phyloP scores from a whole-genome alignment of 2,888 invertebrate genomes.

The Subacronicta megacephala region DNA sequence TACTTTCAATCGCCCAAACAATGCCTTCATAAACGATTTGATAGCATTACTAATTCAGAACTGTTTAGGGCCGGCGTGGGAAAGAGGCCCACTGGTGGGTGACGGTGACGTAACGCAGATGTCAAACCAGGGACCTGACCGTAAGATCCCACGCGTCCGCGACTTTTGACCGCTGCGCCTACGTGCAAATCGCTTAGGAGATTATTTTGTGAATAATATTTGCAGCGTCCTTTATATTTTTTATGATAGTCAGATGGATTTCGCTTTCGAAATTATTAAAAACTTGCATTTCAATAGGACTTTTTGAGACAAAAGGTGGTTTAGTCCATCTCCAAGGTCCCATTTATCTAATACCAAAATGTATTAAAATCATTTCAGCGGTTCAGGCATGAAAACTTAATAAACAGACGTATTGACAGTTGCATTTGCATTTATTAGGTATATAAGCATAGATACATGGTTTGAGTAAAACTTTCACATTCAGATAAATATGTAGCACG shows the following conservation, averaged over 20 bases:
- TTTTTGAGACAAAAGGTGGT: too few relatives aligned
- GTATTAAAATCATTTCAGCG: too few relatives aligned
- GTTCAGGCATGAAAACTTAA: too few relatives aligned
- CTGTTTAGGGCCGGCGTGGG: constrained; percentile 50
- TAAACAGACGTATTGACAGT: too few relatives aligned
- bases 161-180: constrained; percentile 63
- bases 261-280: background rate
- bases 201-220: constrained; percentile 35
- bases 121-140: constrained; percentile 49
- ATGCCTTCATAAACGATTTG: constrained; percentile 10
- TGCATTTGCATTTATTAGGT: too few relatives aligned
- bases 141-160: constrained; percentile 53
- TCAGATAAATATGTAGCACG: too few relatives aligned
- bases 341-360: too few relatives aligned
- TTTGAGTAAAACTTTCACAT: too few relatives aligned
- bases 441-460: too few relatives aligned
- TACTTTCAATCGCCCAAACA: constrained; percentile 4
- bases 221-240: constrained; percentile 15
- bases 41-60: constrained; percentile 32
- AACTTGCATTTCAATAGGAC: too few relatives aligned
- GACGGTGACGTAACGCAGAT: constrained; percentile 46
- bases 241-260: background rate
- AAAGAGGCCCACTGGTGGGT: constrained; percentile 51
- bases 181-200: constrained; percentile 53
- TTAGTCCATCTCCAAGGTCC: too few relatives aligned